These are phyloP conservation scores for Villa cingulata DNA, from an alignment of 2,888 invertebrate genomes.

Conservation along the genomic window DNA sequence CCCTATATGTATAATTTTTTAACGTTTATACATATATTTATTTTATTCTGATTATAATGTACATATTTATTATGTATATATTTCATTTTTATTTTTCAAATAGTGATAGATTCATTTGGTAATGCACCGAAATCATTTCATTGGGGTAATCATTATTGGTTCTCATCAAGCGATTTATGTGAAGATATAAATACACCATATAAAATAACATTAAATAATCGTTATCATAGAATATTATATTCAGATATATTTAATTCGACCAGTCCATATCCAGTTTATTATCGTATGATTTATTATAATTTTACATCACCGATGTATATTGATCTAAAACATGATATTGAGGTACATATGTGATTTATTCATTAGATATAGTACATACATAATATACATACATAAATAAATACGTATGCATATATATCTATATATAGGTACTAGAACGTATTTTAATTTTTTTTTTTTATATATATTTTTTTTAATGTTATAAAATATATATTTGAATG, in stretches of 20 bases:
- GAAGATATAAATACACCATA: slow-evolving; percentile 22
- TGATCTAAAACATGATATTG: slow-evolving; percentile 22
- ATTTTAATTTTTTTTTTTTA: no score
- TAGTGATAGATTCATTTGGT: slow-evolving; percentile 25
- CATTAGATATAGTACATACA: no score
- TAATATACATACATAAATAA: no score
- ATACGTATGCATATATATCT: no score
- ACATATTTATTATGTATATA: no score
- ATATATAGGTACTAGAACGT: no score
- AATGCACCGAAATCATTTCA: slow-evolving; percentile 19
- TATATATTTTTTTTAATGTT: no score
- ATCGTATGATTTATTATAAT: slow-evolving; percentile 22
- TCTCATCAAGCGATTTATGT: slow-evolving; percentile 21
- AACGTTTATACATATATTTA: no score
- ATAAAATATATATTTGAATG: no score
- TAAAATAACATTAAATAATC: slow-evolving; percentile 11
- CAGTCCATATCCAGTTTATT: slow-evolving; percentile 20
- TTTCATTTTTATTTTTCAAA: not conserved
- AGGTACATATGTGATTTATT: slow-evolving; percentile 17
- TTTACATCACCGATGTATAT: slow-evolving; percentile 22
- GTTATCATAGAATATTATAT: not conserved
- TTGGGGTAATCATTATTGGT: slow-evolving; percentile 27
- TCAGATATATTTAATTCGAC: slow-evolving; percentile 18
- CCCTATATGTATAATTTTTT: no score
- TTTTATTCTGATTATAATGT: no score